Percentiles rank a stretch among this genome's conserved stretches.
Conservation (phyloP, 1,140 invertebrate genomes). For the Magallana angulata region DNA sequence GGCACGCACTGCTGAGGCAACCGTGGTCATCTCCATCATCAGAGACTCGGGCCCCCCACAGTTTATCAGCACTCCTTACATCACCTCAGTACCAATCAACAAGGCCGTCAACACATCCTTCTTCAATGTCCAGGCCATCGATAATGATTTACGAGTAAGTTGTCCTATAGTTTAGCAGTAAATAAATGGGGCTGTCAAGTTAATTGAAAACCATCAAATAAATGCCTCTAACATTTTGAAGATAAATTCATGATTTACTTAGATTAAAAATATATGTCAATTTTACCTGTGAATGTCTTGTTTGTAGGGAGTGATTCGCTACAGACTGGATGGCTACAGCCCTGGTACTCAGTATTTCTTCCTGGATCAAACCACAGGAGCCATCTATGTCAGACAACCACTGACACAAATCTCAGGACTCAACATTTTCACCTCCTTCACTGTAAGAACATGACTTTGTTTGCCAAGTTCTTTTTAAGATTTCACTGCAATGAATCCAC, state of each 20-base stretch:
- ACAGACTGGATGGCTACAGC: slow-evolving; percentile 55
- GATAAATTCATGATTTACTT: too few relatives aligned
- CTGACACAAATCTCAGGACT: slow-evolving; percentile 50
- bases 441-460: slow-evolving; percentile 45
- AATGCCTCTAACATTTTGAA: too few relatives aligned
- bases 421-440: slow-evolving; percentile 58
- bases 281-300: not conserved
- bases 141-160: slow-evolving; percentile 44
- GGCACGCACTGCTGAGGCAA: slow-evolving; percentile 15
- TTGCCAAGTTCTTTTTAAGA: too few relatives aligned
- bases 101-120: slow-evolving; percentile 58
- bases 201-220: too few relatives aligned
- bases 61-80: slow-evolving; percentile 63
- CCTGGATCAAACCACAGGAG: slow-evolving; percentile 54
- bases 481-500: too few relatives aligned
- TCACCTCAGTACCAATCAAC: slow-evolving; percentile 55
- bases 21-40: slow-evolving; percentile 53
- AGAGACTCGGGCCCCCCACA: slow-evolving; percentile 59
- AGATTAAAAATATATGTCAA: too few relatives aligned
- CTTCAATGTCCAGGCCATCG: slow-evolving; percentile 42
- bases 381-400: slow-evolving; percentile 52
- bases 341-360: slow-evolving; percentile 61
- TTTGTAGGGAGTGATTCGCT: slow-evolving; percentile 57
- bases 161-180: not conserved
- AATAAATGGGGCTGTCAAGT: not conserved